Evolutionary conservation across 2,888 invertebrate genomes (phyloP).

Genomic region (Phortica magna): DNA sequence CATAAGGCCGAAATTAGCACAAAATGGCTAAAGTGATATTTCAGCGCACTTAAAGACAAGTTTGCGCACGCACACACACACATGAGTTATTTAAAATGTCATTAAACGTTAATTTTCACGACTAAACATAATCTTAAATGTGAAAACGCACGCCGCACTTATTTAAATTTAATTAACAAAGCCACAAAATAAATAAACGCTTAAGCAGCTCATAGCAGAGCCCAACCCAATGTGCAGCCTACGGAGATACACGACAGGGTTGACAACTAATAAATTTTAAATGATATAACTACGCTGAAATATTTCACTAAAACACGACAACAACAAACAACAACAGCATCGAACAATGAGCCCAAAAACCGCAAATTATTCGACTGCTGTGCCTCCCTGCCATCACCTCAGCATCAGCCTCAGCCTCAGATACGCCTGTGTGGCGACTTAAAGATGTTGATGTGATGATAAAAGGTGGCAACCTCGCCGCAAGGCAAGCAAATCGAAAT

Average conservation of each 20-base stretch:
- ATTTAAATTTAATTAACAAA: conserved; percentile 9
- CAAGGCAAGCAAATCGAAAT: conserved; percentile 24
- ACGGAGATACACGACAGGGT: not conserved
- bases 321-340: not conserved
- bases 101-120: not conserved
- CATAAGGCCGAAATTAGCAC: not conserved
- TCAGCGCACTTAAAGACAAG: not conserved
- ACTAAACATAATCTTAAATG: not conserved
- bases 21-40: not conserved
- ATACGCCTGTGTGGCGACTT: too few species aligned
- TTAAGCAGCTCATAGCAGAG: not conserved
- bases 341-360: conserved; percentile 5
- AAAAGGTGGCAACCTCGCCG: conserved; percentile 6
- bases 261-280: conserved; percentile 3
- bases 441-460: conserved; percentile 1
- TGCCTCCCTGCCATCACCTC: not conserved
- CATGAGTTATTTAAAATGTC: not conserved
- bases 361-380: conserved; percentile 38
- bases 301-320: not conserved
- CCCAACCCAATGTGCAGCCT: not conserved
- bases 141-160: not conserved
- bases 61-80: not conserved
- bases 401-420: too few species aligned
- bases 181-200: conserved; percentile 19
- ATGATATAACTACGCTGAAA: not conserved